Conservation (phyloP, 2,797 vertebrate genomes). For the Cottoperca gobio region DNA sequence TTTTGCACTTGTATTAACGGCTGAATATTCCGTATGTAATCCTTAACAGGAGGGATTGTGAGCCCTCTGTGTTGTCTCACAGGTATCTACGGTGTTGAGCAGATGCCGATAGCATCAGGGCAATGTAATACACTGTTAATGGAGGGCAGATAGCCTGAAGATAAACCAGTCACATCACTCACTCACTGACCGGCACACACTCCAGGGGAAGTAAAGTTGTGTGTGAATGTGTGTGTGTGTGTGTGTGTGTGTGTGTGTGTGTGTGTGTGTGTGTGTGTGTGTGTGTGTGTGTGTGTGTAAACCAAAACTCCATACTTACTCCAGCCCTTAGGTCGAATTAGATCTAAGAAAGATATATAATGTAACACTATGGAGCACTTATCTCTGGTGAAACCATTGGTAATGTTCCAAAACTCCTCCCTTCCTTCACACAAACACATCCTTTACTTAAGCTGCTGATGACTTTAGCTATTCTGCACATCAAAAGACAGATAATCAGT, state of each 20-base stretch:
- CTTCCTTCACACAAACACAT: conserved; percentile 35
- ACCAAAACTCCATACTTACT: conserved; percentile 39
- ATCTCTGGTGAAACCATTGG: conserved; percentile 37
- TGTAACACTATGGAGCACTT: conserved; percentile 37
- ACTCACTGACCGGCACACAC: conserved; percentile 41
- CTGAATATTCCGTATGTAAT: background rate
- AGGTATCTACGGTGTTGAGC: conserved; percentile 29
- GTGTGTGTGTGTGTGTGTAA: conserved; percentile 8
- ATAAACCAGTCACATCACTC: conserved; percentile 63
- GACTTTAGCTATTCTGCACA: conserved; percentile 59
- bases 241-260: background rate
- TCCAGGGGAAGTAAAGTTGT: conserved; percentile 23
- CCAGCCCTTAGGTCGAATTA: conserved; percentile 47
- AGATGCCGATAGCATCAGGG: conserved; percentile 59
- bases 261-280: background rate
- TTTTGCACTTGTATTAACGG: background rate
- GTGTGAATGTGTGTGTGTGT: background rate
- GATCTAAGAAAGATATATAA: conserved; percentile 47
- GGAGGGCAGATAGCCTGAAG: conserved; percentile 54
- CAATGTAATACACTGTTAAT: conserved; percentile 61
- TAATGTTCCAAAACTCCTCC: conserved; percentile 29
- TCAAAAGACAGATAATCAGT: conserved; percentile 70
- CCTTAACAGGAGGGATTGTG: background rate
- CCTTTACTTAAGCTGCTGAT: conserved; percentile 66
- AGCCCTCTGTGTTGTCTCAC: conserved; percentile 17